Evolutionary conservation across 92 coral and sea anemone genomes (phyloP).

Genomic region (Zoanthus sociatus): DNA sequence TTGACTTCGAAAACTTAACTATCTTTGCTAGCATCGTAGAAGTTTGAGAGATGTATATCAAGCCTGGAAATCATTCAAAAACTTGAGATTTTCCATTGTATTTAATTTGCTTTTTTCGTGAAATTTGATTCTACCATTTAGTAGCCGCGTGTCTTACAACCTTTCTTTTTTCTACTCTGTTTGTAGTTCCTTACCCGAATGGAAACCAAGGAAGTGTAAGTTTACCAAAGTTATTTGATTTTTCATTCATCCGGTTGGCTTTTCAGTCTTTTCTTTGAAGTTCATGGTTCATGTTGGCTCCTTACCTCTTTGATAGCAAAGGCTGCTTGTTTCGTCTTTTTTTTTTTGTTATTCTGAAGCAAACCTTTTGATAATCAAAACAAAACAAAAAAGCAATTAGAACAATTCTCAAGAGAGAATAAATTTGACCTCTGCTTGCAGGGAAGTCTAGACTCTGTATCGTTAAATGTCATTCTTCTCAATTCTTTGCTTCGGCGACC

Average conservation of each 20-base stretch:
- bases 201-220: constrained; percentile 17
- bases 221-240: constrained; percentile 20
- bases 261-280: constrained; percentile 9
- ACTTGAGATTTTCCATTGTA: background rate
- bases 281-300: background rate
- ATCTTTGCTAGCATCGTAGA: background rate
- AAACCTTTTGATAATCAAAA: background rate
- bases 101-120: constrained; percentile 6
- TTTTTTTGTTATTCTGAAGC: background rate
- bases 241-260: constrained; percentile 16
- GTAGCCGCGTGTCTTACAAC: constrained; percentile 12
- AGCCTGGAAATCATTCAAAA: background rate
- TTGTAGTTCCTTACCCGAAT: constrained; percentile 11
- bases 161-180: constrained; percentile 18
- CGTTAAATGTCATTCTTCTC: constrained; percentile 6
- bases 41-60: background rate
- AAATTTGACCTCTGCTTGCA: constrained; percentile 14
- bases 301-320: background rate
- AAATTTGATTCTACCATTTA: constrained; percentile 7
- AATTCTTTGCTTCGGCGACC: constrained; percentile 9
- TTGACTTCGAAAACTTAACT: constrained; percentile 7
- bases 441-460: constrained; percentile 14
- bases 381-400: constrained; percentile 1
- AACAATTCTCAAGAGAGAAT: background rate
- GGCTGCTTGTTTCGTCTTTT: background rate